phyloP scores from a whole-genome alignment of 2,888 invertebrate genomes.

The Stomorhina lunata region DNA sequence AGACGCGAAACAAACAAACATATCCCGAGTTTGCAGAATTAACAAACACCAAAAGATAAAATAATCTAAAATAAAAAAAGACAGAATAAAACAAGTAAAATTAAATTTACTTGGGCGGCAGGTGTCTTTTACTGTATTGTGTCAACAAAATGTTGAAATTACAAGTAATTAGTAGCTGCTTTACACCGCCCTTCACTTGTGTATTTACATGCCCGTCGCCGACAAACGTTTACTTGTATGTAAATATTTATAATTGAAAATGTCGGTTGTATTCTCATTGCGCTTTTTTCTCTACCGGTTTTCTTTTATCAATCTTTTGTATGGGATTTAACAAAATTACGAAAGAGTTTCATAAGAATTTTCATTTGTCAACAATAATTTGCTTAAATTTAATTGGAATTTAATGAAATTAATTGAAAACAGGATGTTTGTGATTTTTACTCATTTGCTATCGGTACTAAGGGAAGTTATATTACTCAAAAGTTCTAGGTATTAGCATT shows the following conservation, averaged over 20 bases:
- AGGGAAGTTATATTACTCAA: too few species aligned
- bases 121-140: constrained; percentile 63
- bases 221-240: constrained; percentile 17
- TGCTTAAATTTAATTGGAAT: constrained; percentile 13
- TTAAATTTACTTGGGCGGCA: constrained; percentile 66
- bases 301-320: neutral
- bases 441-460: too few species aligned
- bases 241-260: constrained; percentile 60
- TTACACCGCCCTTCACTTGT: constrained; percentile 37
- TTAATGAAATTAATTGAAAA: neutral
- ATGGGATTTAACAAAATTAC: neutral
- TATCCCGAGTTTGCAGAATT: constrained; percentile 42
- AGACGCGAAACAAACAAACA: constrained; percentile 12
- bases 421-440: constrained; percentile 24
- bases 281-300: neutral
- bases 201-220: constrained; percentile 2
- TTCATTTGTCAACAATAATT: neutral
- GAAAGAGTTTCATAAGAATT: constrained; percentile 59
- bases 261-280: constrained; percentile 33
- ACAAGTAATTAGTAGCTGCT: constrained; percentile 63
- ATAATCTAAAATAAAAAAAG: neutral
- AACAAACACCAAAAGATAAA: constrained; percentile 28
- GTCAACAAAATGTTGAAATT: constrained; percentile 65
- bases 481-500: too few species aligned
- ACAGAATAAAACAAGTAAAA: constrained; percentile 49